Conservation (phyloP, 1,140 invertebrate genomes). For the Saccostrea glomerata region DNA sequence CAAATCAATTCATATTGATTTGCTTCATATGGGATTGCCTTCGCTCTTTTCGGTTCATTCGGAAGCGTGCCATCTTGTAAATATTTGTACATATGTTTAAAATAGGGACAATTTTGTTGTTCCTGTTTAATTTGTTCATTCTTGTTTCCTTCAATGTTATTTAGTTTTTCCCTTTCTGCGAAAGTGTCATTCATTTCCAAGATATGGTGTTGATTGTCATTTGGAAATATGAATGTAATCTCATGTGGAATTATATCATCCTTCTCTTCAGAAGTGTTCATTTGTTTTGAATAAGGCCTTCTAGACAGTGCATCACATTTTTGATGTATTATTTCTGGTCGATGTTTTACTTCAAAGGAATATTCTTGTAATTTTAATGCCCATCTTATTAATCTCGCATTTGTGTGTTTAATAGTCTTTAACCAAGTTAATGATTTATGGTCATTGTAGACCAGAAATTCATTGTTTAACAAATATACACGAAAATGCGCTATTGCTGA, state of each 20-base stretch:
- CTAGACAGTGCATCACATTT: too few species aligned
- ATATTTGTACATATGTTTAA: background rate
- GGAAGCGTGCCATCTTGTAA: slow-evolving; percentile 11
- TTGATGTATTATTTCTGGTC: too few species aligned
- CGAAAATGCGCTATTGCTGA: too few species aligned
- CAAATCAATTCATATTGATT: too few species aligned
- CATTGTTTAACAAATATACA: too few species aligned
- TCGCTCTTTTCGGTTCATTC: slow-evolving; percentile 30
- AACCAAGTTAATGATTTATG: too few species aligned
- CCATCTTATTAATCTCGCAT: too few species aligned
- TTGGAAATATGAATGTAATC: background rate
- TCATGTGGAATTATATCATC: background rate
- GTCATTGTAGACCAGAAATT: too few species aligned
- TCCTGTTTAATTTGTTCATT: background rate
- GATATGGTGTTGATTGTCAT: background rate
- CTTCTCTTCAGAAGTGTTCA: background rate
- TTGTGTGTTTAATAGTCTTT: too few species aligned
- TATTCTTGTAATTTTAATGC: background rate
- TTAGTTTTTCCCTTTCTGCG: background rate
- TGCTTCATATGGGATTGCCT: slow-evolving; percentile 32
- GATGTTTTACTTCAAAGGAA: background rate
- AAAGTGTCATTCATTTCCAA: background rate
- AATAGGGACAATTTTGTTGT: background rate
- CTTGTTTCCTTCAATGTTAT: background rate
- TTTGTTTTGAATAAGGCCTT: too few species aligned